Percentiles rank a stretch among this genome's conserved stretches.
phyloP scores from a whole-genome alignment of 2,113 vertebrate species.

The Gyps fulvus region DNA sequence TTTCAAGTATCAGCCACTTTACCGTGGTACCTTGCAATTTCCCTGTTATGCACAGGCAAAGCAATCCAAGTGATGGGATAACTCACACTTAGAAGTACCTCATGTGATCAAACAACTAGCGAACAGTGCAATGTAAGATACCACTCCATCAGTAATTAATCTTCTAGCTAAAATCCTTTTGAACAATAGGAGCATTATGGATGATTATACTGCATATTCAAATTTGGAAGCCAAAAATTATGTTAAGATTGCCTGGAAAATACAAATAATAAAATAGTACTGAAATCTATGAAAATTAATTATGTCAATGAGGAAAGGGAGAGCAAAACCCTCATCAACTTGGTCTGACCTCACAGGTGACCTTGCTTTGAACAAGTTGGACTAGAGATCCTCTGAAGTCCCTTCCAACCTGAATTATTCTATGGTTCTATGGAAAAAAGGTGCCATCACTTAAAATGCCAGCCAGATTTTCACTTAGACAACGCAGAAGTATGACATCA shows the following conservation, averaged over 20 bases:
- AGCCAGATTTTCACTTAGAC: background rate
- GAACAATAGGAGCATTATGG: background rate
- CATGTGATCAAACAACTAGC: background rate
- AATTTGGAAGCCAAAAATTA: background rate
- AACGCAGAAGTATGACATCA: background rate
- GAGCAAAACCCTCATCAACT: background rate
- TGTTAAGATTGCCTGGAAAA: background rate
- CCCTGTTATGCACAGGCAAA: background rate
- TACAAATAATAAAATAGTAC: background rate
- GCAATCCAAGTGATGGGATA: background rate
- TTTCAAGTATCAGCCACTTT: background rate
- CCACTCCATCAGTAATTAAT: background rate
- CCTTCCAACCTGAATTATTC: background rate
- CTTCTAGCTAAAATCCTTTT: background rate
- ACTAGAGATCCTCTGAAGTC: background rate
- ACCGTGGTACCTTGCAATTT: background rate
- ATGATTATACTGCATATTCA: background rate
- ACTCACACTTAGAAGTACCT: background rate
- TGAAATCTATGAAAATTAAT: background rate
- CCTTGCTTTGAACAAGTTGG: background rate
- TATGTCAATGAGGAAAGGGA: background rate
- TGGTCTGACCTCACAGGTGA: background rate
- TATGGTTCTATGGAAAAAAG: background rate
- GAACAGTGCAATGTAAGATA: background rate
- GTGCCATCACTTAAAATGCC: background rate